Base-by-base conservation (phyloP, 2,888 invertebrate genomes). In the Augochlorella aurata region DNA sequence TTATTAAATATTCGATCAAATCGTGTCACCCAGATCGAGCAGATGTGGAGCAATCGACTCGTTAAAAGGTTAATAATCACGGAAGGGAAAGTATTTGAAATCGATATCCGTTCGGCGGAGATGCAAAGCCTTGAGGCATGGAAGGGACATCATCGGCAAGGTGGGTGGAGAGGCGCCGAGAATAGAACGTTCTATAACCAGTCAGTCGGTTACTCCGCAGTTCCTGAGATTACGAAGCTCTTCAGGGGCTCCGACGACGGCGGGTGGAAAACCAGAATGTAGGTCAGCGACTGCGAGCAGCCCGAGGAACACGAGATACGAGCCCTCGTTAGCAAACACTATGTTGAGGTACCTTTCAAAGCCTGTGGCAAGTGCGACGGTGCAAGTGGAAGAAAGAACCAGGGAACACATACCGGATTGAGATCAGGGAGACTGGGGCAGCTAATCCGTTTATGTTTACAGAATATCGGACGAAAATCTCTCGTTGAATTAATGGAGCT, bases 201-300 rank as follows among this genome's bases (percentile, higher is more conserved):
- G 81, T 81, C 73, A 24, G 81, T 58, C 83, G 81, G 85, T 83
- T 82, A 80, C 80, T 84, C 80, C 77, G 80, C 80, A 74, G 81
- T 79, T 78, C 44, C 82, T 18, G 77, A 82, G 88, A 87, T 89
- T 85, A 86, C 70, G 84, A 82, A 86, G 87, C 89, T 88, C 73
- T 82, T 82, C 76, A 74, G 77, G 82, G 81, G 86, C 83, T 80
- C 67, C 54, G 58, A 68, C 74, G 67, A 76, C 81, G 79, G 75
- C 81, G 79, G 77, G 85, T 79, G 85, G 85, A 78, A 82, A 83
- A 71, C 29, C 69, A 66, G 83, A 87, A 89, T 89, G 81, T 89
- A 77, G 89, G 89, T 89, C 89, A 89, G 79, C 77, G 68, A 81
- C 78, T 81, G 70, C 47, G 47, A 73, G 81, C 81, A 78, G 49